Conservation (phyloP, 2,797 vertebrate species). For the Poecilia picta region DNA sequence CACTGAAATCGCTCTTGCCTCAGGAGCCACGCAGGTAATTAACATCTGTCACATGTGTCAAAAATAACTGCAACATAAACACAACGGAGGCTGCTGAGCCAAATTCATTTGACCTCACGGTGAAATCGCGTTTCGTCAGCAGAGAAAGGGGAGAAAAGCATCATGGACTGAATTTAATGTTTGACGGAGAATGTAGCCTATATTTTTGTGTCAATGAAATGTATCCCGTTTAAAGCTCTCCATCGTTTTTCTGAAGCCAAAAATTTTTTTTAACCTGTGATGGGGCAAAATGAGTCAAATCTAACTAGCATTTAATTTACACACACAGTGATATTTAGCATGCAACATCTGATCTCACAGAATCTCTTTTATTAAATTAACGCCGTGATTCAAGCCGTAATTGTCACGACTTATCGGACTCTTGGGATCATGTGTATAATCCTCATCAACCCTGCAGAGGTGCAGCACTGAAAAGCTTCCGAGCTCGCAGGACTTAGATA, state of each 20-base stretch:
- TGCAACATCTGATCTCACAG: conserved; percentile 1
- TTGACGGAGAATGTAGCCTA: neutral
- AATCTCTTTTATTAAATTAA: conserved; percentile 38
- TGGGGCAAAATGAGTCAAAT: neutral
- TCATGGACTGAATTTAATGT: conserved; percentile 7
- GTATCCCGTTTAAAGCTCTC: neutral
- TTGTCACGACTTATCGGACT: conserved; percentile 35
- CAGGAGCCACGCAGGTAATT: conserved; percentile 71
- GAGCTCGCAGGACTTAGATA: conserved; percentile 46
- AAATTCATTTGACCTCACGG: conserved; percentile 58
- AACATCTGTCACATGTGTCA: conserved; percentile 75
- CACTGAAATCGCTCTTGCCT: conserved; percentile 33
- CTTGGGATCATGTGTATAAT: conserved; percentile 69
- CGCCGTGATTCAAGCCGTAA: conserved; percentile 44
- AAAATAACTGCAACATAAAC: conserved; percentile 76
- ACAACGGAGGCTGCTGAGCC: conserved; percentile 49
- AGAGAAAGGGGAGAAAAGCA: conserved; percentile 18
- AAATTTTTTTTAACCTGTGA: neutral
- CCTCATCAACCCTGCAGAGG: conserved; percentile 67
- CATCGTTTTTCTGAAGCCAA: neutral
- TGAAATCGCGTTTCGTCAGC: conserved; percentile 54
- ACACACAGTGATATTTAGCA: neutral
- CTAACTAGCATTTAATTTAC: neutral
- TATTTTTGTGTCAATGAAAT: neutral
- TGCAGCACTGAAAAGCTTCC: conserved; percentile 53